phyloP scores from a whole-genome alignment of 2,113 vertebrate genomes.

The Brachyistius frenatus region DNA sequence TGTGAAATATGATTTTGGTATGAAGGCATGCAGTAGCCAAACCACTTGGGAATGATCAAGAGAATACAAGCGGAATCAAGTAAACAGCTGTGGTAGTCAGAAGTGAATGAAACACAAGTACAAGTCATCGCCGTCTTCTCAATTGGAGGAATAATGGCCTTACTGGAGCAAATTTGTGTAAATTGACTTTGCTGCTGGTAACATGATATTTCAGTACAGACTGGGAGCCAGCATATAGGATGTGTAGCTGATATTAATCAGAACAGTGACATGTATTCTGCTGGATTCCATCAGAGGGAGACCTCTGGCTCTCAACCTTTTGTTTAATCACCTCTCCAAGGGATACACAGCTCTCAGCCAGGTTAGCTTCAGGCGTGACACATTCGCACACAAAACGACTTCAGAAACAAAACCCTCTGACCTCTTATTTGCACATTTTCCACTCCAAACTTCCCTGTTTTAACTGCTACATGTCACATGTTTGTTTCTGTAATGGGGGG shows the following conservation, averaged over 20 bases:
- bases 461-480: not conserved
- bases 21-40: not conserved
- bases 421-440: not conserved
- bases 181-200: conserved; percentile 17
- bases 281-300: conserved; percentile 51
- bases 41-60: not conserved
- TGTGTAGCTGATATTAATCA: conserved; percentile 45
- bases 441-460: not conserved
- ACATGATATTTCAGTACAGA: conserved; percentile 14
- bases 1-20: not conserved
- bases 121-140: not conserved
- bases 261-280: conserved; percentile 33
- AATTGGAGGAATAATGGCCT: conserved; percentile 24
- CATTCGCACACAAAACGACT: not conserved
- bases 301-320: conserved; percentile 48
- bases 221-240: conserved; percentile 18
- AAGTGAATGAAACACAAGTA: conserved; percentile 2
- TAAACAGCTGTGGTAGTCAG: not conserved
- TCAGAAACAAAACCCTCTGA: conserved; percentile 13
- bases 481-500: not conserved
- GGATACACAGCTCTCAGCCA: conserved; percentile 54
- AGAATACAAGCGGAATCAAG: not conserved
- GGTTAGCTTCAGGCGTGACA: conserved; percentile 49
- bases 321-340: conserved; percentile 69
- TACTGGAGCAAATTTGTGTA: not conserved